Evolutionary conservation across 2,797 vertebrate genomes (phyloP), one percentile per base, ranked within the genome.

Genomic region (Cossypha caffra): DNA sequence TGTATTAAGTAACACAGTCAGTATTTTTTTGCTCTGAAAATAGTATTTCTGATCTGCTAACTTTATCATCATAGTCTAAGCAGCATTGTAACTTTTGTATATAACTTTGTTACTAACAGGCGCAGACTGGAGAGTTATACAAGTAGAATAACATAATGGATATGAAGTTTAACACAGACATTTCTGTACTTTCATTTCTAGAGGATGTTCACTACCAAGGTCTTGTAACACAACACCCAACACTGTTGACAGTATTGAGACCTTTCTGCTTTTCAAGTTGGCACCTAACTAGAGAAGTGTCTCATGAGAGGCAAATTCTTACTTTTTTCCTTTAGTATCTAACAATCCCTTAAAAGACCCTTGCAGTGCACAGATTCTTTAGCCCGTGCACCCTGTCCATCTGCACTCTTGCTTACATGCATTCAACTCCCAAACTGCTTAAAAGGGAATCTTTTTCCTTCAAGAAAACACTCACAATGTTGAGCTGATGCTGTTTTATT

Each of bases 401-500:
- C 66, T 37, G 21, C 14, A 19, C 43, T 79, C 76, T 62, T 81
- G 47, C 50, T 58, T 33, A 35, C 37, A 58, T 11, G 31, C 54
- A 40, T 66, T 88, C 76, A 78, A 3, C 35, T 92, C 72, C 63
- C 68, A 52, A 57, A 69, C 50, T 51, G 25, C 33, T 11, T 26
- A 29, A 58, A 81, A 55, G 11, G 38, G n/a, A 61, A 66, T 42
- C 16, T 72, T 84, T 74, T 66, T n/a, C 37, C 63, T 91, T 68
- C 52, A 87, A 93, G 76, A 62, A 92, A 83, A 63, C 68, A 54
- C 51, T 24, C 35, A 87, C 58, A 40, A 1, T 31, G 26, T 67
- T 96, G 80, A 95, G 72, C 74, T 77, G 92, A 96, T 96, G 95
- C 81, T 87, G 0, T 85, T 98, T 98, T 98, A 98, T 97, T 98